Percentiles rank a stretch among this genome's conserved stretches.
Evolutionary conservation across 2,113 vertebrate genomes (phyloP).

Genomic region (Phoxinus phoxinus): DNA sequence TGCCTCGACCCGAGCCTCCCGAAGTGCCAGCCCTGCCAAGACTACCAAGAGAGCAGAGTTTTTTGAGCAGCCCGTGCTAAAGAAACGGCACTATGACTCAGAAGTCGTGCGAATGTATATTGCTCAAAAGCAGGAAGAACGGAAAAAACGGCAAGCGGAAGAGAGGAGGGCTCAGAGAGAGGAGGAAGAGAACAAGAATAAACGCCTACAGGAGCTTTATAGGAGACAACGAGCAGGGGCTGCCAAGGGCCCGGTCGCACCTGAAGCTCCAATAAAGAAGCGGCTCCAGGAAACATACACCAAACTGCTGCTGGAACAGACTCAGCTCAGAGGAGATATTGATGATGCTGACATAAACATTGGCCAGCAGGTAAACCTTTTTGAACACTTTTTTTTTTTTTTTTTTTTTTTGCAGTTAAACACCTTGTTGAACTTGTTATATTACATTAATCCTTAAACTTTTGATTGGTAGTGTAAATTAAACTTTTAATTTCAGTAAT

Average conservation of each 20-base stretch:
- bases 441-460: neutral
- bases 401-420: neutral
- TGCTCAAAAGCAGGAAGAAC: constrained; percentile 88
- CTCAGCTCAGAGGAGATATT: constrained; percentile 74
- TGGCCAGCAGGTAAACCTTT: constrained; percentile 39
- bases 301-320: constrained; percentile 81
- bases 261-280: constrained; percentile 73
- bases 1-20: constrained; percentile 63
- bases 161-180: constrained; percentile 87
- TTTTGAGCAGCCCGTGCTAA: constrained; percentile 65
- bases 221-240: constrained; percentile 86
- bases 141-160: constrained; percentile 86
- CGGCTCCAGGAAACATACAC: constrained; percentile 84
- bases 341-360: constrained; percentile 49
- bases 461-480: too few species aligned
- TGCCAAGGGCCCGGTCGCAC: constrained; percentile 67
- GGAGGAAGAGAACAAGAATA: constrained; percentile 73
- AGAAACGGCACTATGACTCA: constrained; percentile 91
- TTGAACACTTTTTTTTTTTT: neutral
- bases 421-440: neutral
- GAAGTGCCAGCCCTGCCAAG: constrained; percentile 84
- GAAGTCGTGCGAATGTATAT: constrained; percentile 92
- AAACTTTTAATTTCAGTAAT: too few species aligned
- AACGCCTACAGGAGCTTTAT: constrained; percentile 94
- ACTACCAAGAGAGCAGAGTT: constrained; percentile 72